These are phyloP conservation scores for Crax fasciolata DNA, from an alignment of 2,797 vertebrate genomes.

Conservation along the genomic window DNA sequence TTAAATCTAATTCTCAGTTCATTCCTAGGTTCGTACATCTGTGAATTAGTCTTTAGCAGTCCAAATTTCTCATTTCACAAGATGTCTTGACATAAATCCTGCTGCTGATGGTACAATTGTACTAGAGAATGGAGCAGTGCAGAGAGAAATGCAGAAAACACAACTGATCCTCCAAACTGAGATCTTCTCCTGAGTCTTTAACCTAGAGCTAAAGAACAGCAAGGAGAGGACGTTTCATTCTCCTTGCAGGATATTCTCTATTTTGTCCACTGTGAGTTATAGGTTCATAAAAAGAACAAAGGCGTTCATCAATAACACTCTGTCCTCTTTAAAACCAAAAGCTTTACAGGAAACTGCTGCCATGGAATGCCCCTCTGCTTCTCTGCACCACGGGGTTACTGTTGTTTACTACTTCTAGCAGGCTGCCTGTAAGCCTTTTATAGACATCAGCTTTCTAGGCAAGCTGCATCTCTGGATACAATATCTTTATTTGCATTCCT, in stretches of 20 bases:
- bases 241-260: not conserved
- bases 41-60: not conserved
- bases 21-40: not conserved
- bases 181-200: not conserved
- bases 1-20: constrained; percentile 26
- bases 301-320: not conserved
- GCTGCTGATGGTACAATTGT: not conserved
- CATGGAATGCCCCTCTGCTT: not conserved
- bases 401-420: not conserved
- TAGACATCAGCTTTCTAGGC: not conserved
- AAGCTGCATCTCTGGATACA: not conserved
- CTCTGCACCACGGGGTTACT: not conserved
- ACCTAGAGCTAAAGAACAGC: not conserved
- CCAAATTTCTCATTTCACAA: constrained; percentile 36
- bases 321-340: not conserved
- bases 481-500: not conserved
- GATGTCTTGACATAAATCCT: not conserved
- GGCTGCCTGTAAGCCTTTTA: not conserved
- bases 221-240: not conserved
- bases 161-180: not conserved
- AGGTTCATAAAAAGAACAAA: not conserved
- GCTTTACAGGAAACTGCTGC: not conserved
- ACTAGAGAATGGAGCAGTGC: not conserved
- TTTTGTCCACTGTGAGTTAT: not conserved
- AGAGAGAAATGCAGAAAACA: constrained; percentile 20